Evolutionary conservation across 2,113 vertebrate species (phyloP), one percentile per base, ranked within the genome.

Genomic region (Colinus virginianus): DNA sequence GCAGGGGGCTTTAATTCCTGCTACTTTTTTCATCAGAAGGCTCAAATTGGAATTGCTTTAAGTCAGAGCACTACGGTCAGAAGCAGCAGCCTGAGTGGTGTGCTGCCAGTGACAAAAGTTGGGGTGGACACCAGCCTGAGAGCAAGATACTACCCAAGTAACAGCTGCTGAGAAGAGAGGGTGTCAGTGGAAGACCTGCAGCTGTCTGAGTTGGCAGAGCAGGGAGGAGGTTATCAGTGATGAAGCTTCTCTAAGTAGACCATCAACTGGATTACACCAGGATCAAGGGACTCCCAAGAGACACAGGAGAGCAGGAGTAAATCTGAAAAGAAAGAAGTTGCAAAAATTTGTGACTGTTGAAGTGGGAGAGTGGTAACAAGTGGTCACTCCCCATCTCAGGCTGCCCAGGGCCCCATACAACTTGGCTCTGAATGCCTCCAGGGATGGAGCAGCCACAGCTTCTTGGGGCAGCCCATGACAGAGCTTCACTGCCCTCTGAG

Each of bases 41-140:
- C 48, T 84, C 40, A 61, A 42, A 78, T n/a, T 0, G 2, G 30
- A 43, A 28, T 30, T 53, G 51, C 16, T 30, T 53, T 30, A 53
- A 69, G 61, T 21, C 28, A 0, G 3, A 51, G 13, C 1, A 1
- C 4, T 38, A 26, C 0, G 3, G 53, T 13, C 1, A 4, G 40
- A 56, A 26, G 48, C 7, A 0, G 12, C 48, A 32, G 30, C 14
- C 4, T 2, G 30, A 51, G 30, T 14, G 46, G 22, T 0, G 0
- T 0, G 0, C 8, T 34, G 53, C 46, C 2, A 2, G 38, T 15
- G 25, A 64, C 7, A 13, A 46, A 79, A 76, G 51, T 22, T 0
- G 5, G 38, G 43, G 26, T 18, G 46, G 23, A 9, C 7, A 45
- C 1, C 1, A 3, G 26, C 20, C 23, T 42, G 38, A 64, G 22